Evolutionary conservation across 30 jellyfish, hydroid and myxozoan species (phyloP), one percentile per base, ranked within the genome.

Genomic region (Aurelia coerulea): DNA sequence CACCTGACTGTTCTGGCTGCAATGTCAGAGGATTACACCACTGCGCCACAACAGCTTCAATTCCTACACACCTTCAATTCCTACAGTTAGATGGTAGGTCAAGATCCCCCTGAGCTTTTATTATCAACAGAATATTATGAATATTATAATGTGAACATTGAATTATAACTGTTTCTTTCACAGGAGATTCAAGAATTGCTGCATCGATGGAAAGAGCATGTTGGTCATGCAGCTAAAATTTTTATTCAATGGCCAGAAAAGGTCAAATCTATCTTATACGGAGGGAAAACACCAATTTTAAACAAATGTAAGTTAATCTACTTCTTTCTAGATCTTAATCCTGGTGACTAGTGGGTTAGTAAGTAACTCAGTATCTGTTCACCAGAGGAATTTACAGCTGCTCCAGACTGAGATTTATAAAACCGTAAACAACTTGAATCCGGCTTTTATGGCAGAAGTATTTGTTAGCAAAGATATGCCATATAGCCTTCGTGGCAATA

Each of bases 201-300:
- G 29, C 65, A 73, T 32, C 76, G 62, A 35, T 91, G 95, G 97
- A 64, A 68, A 39, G 84, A 56, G 13, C 97, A 89, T 52, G 59
- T 95, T 65, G 75, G 60, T 15, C 90, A 81, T 37, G 81, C 97
- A 0, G 91, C 81, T 31, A 88, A 83, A 73, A 90, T 95, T 2
- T 95, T 95, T 84, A 65, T 89, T 65, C 68, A 64, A 54, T 95
- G 97, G 85, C 95, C 99, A 15, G 88, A 77, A 23, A 71, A 77
- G 19, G 53, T 58, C 39, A 85, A 68, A 62, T 16, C 88, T 29
- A 79, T 89, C 3, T 29, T 95, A 23, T 95, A 78, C 76, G 90
- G 78, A 23, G 91, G 87, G 17, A 90, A 86, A 66, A 79, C 68
- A 12, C 95, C 93, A 1, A 69, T 81, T 33, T 62, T 76, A 1